These are phyloP conservation scores for Calonectris borealis DNA, from an alignment of 2,113 vertebrate species.

Conservation along the genomic window DNA sequence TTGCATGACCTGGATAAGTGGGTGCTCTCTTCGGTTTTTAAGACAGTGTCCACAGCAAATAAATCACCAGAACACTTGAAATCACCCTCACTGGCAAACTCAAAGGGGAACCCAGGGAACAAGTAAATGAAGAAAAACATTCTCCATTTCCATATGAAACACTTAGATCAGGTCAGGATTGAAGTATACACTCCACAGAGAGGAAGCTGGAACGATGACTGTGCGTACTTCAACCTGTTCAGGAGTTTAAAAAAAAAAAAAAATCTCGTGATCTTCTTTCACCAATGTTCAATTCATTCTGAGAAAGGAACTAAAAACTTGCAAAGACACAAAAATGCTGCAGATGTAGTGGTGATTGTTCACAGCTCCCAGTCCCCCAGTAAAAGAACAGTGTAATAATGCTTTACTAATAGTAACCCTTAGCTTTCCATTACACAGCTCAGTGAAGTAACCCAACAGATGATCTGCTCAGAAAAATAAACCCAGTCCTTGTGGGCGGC, in stretches of 20 bases:
- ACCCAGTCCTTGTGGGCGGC: constrained; percentile 42
- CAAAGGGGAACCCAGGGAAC: not conserved
- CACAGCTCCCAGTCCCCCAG: not conserved
- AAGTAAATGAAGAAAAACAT: not conserved
- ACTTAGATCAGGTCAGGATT: not conserved
- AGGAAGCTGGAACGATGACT: not conserved
- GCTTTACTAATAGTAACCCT: not conserved
- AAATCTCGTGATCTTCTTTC: not conserved
- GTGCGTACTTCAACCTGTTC: not conserved
- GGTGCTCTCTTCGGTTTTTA: not conserved
- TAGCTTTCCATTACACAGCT: not conserved
- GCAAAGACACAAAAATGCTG: not conserved
- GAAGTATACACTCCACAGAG: not conserved
- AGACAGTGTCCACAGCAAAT: not conserved
- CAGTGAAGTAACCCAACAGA: not conserved
- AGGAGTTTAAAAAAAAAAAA: not conserved
- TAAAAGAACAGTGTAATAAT: not conserved
- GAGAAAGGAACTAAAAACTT: not conserved
- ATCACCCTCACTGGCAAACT: not conserved
- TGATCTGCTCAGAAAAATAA: constrained; percentile 53
- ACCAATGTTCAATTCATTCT: not conserved
- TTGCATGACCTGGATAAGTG: not conserved
- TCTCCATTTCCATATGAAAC: not conserved
- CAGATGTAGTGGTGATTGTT: not conserved
- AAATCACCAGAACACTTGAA: not conserved